A percentile compares a stretch with the other conserved stretches of the same genome.
Conservation (phyloP, 2,888 invertebrate genomes). For the Sympetrum striolatum region DNA sequence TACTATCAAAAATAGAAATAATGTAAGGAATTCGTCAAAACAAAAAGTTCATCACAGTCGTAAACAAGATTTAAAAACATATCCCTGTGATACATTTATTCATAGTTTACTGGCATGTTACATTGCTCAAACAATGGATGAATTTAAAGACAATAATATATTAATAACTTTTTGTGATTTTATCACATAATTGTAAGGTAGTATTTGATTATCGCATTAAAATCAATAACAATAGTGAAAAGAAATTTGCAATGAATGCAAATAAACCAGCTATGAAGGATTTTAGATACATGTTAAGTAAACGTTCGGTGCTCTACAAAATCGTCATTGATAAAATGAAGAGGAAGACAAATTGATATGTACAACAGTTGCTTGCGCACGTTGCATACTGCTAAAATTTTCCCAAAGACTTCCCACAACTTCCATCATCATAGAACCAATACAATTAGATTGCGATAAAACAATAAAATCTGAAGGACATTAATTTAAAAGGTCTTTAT, state of each 20-base stretch:
- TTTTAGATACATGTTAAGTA: neutral
- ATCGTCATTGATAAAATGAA: conserved; percentile 16
- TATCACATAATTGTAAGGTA: neutral
- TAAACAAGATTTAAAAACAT: neutral
- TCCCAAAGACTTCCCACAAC: neutral
- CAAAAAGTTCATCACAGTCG: too few species aligned
- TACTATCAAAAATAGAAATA: too few species aligned
- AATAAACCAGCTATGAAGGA: conserved; percentile 1
- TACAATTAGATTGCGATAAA: conserved; percentile 4
- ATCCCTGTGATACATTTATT: conserved; percentile 29
- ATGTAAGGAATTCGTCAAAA: too few species aligned
- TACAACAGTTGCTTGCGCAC: neutral
- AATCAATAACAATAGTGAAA: conserved; percentile 4
- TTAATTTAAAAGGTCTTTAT: conserved; percentile 11
- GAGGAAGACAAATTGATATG: conserved; percentile 26
- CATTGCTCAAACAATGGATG: conserved; percentile 12
- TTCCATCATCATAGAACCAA: neutral
- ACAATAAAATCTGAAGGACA: neutral
- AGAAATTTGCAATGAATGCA: conserved; percentile 25
- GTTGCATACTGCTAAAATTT: neutral
- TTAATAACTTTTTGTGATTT: conserved; percentile 11
- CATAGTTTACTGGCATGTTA: conserved; percentile 32
- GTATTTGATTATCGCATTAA: conserved; percentile 14
- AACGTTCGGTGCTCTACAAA: neutral
- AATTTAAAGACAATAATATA: conserved; percentile 32